phyloP scores from a whole-genome alignment of 2,888 invertebrate species.

The Eulithis prunata region DNA sequence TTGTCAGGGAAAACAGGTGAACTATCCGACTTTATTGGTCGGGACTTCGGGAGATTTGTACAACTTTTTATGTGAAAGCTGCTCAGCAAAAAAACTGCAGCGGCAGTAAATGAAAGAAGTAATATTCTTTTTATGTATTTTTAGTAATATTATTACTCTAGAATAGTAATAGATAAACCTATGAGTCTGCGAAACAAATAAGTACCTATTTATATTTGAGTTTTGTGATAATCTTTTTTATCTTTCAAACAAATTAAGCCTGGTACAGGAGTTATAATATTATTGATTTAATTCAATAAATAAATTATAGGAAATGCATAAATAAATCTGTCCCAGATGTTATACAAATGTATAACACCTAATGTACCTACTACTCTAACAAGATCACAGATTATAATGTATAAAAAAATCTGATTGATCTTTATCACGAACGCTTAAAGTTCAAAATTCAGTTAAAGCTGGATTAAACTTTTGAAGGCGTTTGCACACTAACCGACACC shows the following conservation, averaged over 20 bases:
- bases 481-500: background rate
- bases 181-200: no score
- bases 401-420: background rate
- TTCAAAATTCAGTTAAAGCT: conserved; percentile 14
- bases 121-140: no score
- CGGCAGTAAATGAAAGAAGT: no score
- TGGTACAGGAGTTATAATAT: no score
- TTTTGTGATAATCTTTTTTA: no score
- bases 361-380: conserved; percentile 3
- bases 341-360: conserved; percentile 5
- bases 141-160: no score
- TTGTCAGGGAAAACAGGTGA: background rate
- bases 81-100: no score
- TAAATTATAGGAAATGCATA: no score
- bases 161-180: no score
- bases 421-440: conserved; percentile 8
- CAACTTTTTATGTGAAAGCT: background rate
- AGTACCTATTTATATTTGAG: no score
- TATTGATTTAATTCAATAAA: no score
- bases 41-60: background rate
- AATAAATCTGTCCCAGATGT: background rate
- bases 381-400: conserved; percentile 1
- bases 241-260: no score
- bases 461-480: conserved; percentile 13
- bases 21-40: background rate